Conservation (phyloP, 2,797 vertebrate species). For the Sus cebifrons region DNA sequence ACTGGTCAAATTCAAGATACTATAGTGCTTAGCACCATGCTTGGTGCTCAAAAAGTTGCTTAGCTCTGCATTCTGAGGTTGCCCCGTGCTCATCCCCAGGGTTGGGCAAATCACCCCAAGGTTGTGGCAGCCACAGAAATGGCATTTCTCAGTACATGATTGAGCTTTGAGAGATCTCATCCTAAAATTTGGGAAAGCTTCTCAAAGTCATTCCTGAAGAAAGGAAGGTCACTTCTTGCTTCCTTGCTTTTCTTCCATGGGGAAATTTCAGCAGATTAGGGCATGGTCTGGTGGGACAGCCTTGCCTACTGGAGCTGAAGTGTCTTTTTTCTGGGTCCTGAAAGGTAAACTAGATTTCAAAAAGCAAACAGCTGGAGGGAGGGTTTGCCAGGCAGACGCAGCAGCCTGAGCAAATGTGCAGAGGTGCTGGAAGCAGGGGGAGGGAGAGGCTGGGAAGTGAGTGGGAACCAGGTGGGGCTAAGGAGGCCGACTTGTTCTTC, state of each 20-base stretch:
- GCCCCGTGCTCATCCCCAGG: not conserved
- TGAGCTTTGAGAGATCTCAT: not conserved
- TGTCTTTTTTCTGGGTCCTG: not conserved
- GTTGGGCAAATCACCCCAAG: too few species aligned
- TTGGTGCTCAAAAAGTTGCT: not conserved
- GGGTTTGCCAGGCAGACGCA: not conserved
- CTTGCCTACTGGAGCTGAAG: slow-evolving; percentile 11
- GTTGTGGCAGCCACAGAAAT: not conserved
- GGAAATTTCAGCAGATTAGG: not conserved
- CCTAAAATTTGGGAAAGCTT: not conserved
- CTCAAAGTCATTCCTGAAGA: not conserved
- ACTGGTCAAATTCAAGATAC: not conserved
- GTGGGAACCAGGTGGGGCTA: not conserved
- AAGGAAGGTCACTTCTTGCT: not conserved
- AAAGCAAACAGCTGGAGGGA: not conserved
- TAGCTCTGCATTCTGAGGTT: not conserved
- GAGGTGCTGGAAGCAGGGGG: not conserved
- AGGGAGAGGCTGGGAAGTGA: not conserved
- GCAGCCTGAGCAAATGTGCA: not conserved
- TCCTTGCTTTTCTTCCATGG: not conserved
- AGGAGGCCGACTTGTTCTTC: slow-evolving; percentile 9
- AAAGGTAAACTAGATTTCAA: not conserved
- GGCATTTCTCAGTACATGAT: not conserved
- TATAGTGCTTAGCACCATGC: not conserved
- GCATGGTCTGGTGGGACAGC: not conserved